Conservation (phyloP, 2,797 vertebrate genomes). For the Chloroceryle inda region DNA sequence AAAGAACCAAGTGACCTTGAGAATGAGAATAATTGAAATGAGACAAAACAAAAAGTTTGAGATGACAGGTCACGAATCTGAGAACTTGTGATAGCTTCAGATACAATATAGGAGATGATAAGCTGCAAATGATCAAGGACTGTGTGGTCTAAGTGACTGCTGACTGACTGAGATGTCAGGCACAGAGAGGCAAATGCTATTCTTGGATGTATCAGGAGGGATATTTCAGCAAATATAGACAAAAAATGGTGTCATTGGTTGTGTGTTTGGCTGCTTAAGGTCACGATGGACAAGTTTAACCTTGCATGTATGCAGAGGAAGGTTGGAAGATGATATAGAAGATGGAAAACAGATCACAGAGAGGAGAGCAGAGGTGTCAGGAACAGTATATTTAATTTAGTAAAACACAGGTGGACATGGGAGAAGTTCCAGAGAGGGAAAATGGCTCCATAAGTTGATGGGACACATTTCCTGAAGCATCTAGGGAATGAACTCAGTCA, state of each 20-base stretch:
- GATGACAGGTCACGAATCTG: background rate
- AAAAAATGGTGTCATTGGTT: background rate
- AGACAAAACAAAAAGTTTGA: constrained; percentile 1
- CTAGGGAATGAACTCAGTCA: rapidly evolving
- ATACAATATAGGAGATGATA: background rate
- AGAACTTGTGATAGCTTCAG: background rate
- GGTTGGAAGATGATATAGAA: background rate
- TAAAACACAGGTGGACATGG: background rate
- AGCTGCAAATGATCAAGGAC: background rate
- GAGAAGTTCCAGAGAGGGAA: background rate
- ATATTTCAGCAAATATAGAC: background rate
- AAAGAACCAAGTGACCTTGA: constrained; percentile 39
- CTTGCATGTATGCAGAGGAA: background rate
- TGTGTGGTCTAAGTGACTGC: background rate
- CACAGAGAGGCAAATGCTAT: background rate
- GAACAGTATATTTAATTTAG: background rate
- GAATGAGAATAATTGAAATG: constrained; percentile 4
- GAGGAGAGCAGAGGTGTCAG: background rate
- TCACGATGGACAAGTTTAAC: background rate
- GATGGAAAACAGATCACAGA: background rate
- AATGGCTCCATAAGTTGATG: background rate
- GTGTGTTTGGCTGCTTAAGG: background rate
- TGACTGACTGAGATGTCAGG: background rate
- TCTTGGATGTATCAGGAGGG: background rate
- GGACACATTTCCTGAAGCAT: background rate